Conservation (phyloP, 1,140 invertebrate species). For the Mactra quadrangularis region DNA sequence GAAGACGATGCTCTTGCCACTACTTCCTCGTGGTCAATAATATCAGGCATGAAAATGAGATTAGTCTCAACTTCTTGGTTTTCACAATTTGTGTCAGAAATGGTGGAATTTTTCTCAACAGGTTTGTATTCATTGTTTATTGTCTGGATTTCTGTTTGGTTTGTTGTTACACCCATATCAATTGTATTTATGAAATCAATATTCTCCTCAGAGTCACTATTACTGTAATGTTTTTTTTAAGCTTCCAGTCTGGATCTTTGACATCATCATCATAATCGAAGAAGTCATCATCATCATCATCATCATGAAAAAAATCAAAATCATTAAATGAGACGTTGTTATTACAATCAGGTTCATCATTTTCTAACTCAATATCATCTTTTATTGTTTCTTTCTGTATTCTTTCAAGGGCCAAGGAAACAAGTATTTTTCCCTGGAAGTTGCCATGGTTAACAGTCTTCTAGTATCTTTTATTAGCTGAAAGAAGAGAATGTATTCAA, state of each 20-base stretch:
- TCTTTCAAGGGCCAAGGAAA: no score
- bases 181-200: background rate
- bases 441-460: no score
- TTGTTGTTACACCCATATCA: background rate
- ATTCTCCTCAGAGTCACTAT: background rate
- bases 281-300: no score
- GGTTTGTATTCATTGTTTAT: background rate
- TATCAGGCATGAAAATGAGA: background rate
- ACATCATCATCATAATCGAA: conserved; percentile 27
- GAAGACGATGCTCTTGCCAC: background rate
- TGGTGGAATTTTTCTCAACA: background rate
- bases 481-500: no score
- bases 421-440: no score
- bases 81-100: background rate
- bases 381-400: no score
- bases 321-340: no score
- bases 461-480: no score
- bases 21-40: conserved; percentile 3
- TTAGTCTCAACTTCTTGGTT: background rate
- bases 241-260: conserved; percentile 29
- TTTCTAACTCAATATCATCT: no score
- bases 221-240: background rate
- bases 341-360: no score
- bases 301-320: no score
- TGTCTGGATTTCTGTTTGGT: no score